Evolutionary conservation across 2,888 invertebrate species (phyloP).

Genomic region (Myathropa florea): DNA sequence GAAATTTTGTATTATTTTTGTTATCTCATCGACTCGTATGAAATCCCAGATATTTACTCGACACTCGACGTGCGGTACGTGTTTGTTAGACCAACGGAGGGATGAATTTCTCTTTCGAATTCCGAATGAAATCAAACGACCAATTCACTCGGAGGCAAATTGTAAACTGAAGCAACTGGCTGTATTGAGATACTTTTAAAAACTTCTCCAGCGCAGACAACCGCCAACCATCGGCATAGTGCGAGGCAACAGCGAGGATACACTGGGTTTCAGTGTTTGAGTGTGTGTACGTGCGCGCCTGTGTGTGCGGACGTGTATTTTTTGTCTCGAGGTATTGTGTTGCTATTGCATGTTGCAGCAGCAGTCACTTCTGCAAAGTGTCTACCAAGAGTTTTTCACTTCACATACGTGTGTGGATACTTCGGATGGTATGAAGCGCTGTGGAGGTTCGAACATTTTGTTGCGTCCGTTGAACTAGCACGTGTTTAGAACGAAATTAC

Average conservation of each 20-base stretch:
- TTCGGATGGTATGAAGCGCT: slow-evolving; percentile 19
- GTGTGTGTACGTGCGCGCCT: slow-evolving; percentile 28
- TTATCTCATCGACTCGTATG: slow-evolving; percentile 10
- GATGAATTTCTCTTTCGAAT: slow-evolving; percentile 16
- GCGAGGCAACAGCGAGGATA: slow-evolving; percentile 62
- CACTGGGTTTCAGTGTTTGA: slow-evolving; percentile 33
- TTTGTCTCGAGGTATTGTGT: not conserved
- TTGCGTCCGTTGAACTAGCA: slow-evolving; percentile 41
- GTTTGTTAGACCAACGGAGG: slow-evolving; percentile 16
- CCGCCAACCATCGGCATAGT: slow-evolving; percentile 46
- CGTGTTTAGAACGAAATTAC: slow-evolving; percentile 24
- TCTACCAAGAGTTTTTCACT: slow-evolving; percentile 11
- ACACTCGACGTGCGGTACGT: slow-evolving; percentile 42
- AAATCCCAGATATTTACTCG: slow-evolving; percentile 9
- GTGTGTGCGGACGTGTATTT: slow-evolving; percentile 41
- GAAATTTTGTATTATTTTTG: not conserved
- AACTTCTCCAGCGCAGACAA: slow-evolving; percentile 60
- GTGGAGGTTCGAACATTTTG: slow-evolving; percentile 29
- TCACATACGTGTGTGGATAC: slow-evolving; percentile 25
- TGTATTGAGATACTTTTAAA: slow-evolving; percentile 74
- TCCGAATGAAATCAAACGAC: slow-evolving; percentile 52
- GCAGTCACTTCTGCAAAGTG: slow-evolving; percentile 54
- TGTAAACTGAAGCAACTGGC: slow-evolving; percentile 75
- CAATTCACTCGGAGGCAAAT: slow-evolving; percentile 72
- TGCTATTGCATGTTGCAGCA: slow-evolving; percentile 63